A percentile compares a stretch with the other conserved stretches of the same genome.
Conservation (phyloP, 2,888 invertebrate genomes). For the Pterostichus niger region DNA sequence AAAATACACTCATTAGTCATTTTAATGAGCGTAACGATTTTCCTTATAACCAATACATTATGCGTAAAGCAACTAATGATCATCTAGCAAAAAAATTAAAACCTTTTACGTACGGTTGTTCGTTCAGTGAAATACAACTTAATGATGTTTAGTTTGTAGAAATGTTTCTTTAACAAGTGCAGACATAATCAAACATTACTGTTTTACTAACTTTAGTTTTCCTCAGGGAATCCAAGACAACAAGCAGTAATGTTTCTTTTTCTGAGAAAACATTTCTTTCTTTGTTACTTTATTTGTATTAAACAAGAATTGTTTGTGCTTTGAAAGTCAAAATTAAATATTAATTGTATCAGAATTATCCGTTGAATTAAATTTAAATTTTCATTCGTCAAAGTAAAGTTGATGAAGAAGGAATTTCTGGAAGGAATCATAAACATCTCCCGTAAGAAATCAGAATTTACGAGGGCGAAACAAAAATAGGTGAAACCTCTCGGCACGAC, state of each 20-base stretch:
- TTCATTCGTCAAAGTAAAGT: background rate
- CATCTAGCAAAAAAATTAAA: constrained; percentile 11
- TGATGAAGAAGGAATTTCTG: background rate
- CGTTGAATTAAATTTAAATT: background rate
- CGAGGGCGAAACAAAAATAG: constrained; percentile 2
- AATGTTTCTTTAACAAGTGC: constrained; percentile 6
- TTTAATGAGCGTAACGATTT: constrained; percentile 52
- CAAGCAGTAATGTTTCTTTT: no score
- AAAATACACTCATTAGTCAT: constrained; percentile 53
- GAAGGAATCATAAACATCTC: constrained; percentile 1
- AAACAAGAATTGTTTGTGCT: no score
- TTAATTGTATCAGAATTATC: background rate
- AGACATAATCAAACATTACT: background rate
- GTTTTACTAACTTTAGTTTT: background rate
- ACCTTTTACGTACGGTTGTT: constrained; percentile 1
- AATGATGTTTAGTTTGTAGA: constrained; percentile 28
- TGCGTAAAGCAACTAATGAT: constrained; percentile 46
- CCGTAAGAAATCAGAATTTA: constrained; percentile 10
- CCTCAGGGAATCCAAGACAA: no score
- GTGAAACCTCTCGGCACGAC: constrained; percentile 13
- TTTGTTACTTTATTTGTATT: no score
- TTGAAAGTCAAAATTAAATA: background rate
- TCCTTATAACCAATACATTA: constrained; percentile 29
- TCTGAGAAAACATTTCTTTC: no score
- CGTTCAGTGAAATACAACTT: background rate